Conservation (phyloP, 2,888 invertebrate genomes). For the Ectemnius cavifrons region DNA sequence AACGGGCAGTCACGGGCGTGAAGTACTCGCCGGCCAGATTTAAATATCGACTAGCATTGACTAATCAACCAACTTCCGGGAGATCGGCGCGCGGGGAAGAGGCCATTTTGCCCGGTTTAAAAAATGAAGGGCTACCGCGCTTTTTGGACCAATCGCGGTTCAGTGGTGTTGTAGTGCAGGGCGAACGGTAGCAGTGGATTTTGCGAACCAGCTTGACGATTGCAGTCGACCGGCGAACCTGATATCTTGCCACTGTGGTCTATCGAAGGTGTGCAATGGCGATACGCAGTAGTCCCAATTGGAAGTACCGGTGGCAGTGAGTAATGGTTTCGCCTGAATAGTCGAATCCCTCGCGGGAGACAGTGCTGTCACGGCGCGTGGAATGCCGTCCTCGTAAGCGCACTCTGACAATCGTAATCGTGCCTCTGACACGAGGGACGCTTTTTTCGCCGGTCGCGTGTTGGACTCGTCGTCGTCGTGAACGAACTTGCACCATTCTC, state of each 20-base stretch:
- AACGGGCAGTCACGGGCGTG: background rate
- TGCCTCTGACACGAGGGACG: slow-evolving; percentile 36
- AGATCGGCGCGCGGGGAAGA: background rate
- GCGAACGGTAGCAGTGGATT: background rate
- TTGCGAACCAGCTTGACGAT: too few relatives aligned
- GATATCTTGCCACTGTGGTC: too few relatives aligned
- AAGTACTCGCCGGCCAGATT: too few relatives aligned
- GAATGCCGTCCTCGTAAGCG: slow-evolving; percentile 15
- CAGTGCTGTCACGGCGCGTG: slow-evolving; percentile 6
- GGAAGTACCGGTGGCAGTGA: slow-evolving; percentile 20
- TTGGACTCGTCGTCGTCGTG: slow-evolving; percentile 10
- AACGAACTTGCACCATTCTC: slow-evolving; percentile 26
- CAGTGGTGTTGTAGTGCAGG: slow-evolving; percentile 1
- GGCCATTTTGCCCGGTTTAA: background rate
- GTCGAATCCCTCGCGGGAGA: background rate
- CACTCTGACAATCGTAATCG: slow-evolving; percentile 52
- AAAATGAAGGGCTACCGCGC: too few relatives aligned
- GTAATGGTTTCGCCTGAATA: slow-evolving; percentile 14
- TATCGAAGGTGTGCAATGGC: background rate
- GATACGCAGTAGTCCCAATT: background rate
- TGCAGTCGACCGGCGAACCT: too few relatives aligned
- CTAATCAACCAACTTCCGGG: slow-evolving; percentile 3
- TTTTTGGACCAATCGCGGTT: slow-evolving; percentile 16
- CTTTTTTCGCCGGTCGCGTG: slow-evolving; percentile 1
- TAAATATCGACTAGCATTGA: background rate